Conservation (phyloP, 2,113 vertebrate species). For the Chloroceryle aenea region DNA sequence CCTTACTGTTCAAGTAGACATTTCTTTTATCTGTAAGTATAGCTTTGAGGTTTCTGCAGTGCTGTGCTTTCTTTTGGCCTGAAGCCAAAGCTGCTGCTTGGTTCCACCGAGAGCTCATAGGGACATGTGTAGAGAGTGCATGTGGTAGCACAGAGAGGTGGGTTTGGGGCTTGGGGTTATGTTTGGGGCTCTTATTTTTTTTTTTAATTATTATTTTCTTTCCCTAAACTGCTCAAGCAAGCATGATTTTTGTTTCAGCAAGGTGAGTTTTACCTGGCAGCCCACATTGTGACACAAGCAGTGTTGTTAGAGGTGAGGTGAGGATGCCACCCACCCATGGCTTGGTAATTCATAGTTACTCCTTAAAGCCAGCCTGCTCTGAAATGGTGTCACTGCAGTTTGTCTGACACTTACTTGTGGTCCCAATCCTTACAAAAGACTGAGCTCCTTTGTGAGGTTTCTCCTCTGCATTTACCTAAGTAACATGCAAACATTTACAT, state of each 20-base stretch:
- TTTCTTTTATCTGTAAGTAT: background rate
- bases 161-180: background rate
- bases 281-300: background rate
- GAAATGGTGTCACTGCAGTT: background rate
- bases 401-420: background rate
- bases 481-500: rapidly evolving
- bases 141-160: background rate
- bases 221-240: background rate
- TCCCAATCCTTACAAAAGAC: background rate
- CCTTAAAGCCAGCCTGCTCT: background rate
- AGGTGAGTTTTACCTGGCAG: background rate
- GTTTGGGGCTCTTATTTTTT: background rate
- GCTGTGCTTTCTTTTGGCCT: background rate
- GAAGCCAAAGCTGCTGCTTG: background rate
- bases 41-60: background rate
- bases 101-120: background rate
- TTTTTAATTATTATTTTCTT: background rate
- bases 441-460: background rate
- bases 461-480: background rate
- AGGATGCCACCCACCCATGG: background rate
- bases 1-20: background rate
- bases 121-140: background rate
- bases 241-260: background rate
- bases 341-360: background rate
- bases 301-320: background rate